Conservation (phyloP, 2,888 invertebrate genomes). For the Eristalis intricaria region DNA sequence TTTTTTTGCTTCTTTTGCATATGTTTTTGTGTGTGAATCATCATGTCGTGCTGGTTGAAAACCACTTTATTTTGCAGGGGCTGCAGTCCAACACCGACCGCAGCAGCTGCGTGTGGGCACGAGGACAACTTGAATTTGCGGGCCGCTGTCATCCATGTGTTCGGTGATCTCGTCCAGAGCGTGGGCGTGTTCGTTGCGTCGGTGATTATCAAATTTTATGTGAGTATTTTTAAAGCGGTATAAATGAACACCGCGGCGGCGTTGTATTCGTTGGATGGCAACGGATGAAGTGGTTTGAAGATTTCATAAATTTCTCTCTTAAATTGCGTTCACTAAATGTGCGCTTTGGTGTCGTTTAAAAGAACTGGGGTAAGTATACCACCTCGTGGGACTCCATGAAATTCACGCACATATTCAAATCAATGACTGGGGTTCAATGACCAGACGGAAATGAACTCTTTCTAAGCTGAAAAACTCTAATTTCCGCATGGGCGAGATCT, state of each 20-base stretch:
- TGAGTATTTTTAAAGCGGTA: constrained; percentile 81
- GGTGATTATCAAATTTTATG: constrained; percentile 90
- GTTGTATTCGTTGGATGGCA: not conserved
- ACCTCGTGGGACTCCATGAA: too few relatives aligned
- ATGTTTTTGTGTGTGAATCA: not conserved
- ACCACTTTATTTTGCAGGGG: constrained; percentile 60
- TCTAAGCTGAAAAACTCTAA: too few relatives aligned
- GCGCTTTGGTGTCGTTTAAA: not conserved
- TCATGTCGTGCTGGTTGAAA: constrained; percentile 15
- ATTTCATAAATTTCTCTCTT: too few relatives aligned
- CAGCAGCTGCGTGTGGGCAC: constrained; percentile 37
- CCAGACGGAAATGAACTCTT: too few relatives aligned
- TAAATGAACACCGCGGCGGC: not conserved
- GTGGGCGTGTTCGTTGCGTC: constrained; percentile 93
- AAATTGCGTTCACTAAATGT: too few relatives aligned
- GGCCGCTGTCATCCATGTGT: constrained; percentile 93
- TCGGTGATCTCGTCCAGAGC: constrained; percentile 94
- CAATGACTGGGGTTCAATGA: too few relatives aligned
- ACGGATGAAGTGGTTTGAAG: too few relatives aligned
- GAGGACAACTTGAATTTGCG: constrained; percentile 88
- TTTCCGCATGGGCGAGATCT: too few relatives aligned
- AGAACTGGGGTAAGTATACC: too few relatives aligned
- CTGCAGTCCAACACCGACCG: constrained; percentile 15
- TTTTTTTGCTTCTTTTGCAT: constrained; percentile 15
- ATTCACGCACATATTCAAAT: too few relatives aligned